Evolutionary conservation across 2,888 invertebrate genomes (phyloP).

Genomic region (Ramazzottius varieornatus): DNA sequence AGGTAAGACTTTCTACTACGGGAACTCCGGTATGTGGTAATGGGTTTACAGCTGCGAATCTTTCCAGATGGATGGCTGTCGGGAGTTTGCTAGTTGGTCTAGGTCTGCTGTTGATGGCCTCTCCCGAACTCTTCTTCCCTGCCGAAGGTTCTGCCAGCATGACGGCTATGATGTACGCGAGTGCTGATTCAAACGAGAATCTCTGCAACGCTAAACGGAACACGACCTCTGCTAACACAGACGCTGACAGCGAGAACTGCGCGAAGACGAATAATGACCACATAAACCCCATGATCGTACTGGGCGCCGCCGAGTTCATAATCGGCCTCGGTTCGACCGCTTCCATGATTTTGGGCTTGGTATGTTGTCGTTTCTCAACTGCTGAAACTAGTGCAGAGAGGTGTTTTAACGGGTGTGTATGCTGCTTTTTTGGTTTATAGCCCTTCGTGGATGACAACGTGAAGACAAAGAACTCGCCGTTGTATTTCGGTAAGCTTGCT

Average conservation of each 20-base stretch:
- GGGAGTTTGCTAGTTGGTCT: not conserved
- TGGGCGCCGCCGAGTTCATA: not conserved
- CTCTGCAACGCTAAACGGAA: not conserved
- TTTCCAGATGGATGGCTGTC: not conserved
- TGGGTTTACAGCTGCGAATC: no score
- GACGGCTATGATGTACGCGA: not conserved
- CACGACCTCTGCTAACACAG: not conserved
- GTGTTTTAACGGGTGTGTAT: no score
- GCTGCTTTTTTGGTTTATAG: no score
- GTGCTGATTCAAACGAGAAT: not conserved
- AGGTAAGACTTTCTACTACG: no score
- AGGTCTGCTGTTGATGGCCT: not conserved
- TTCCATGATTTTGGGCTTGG: not conserved
- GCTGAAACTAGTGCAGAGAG: no score
- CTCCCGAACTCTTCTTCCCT: not conserved
- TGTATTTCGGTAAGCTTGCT: not conserved
- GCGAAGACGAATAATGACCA: not conserved
- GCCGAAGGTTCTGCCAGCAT: not conserved
- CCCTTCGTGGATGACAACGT: not conserved
- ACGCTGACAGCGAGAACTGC: not conserved
- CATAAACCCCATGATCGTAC: not conserved
- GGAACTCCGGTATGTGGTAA: no score
- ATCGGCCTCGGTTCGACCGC: not conserved
- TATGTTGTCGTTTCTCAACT: no score
- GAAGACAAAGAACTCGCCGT: not conserved